Conservation (phyloP, 2,888 invertebrate genomes). For the Palloptera scutellata region DNA sequence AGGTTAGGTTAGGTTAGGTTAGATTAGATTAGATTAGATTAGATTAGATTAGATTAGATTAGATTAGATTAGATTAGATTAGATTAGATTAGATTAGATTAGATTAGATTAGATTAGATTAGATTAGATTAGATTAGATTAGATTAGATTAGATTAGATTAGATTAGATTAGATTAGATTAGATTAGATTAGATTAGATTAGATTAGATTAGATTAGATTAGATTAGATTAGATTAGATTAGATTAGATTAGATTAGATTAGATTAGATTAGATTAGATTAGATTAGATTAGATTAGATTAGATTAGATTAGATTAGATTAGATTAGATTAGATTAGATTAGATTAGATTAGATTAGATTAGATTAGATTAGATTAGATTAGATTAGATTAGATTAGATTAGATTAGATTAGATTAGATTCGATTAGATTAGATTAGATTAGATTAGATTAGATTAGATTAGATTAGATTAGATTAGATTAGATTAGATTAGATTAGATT, state of each 20-base stretch:
- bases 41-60: too few species aligned
- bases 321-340: neutral
- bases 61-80: too few species aligned
- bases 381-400: constrained; percentile 7
- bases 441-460: neutral
- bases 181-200: neutral
- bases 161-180: neutral
- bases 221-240: neutral
- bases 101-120: too few species aligned
- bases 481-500: neutral
- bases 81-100: too few species aligned
- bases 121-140: neutral
- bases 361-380: constrained; percentile 1
- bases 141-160: neutral
- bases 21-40: too few species aligned
- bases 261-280: neutral
- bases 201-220: neutral
- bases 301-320: too few species aligned
- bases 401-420: too few species aligned
- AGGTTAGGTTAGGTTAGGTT: too few species aligned
- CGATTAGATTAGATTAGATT: neutral
- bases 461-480: neutral
- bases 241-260: neutral
- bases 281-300: neutral
- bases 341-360: neutral